These are phyloP conservation scores for Orestias chungarensis DNA, from an alignment of 2,797 vertebrate species.

Conservation along the genomic window DNA sequence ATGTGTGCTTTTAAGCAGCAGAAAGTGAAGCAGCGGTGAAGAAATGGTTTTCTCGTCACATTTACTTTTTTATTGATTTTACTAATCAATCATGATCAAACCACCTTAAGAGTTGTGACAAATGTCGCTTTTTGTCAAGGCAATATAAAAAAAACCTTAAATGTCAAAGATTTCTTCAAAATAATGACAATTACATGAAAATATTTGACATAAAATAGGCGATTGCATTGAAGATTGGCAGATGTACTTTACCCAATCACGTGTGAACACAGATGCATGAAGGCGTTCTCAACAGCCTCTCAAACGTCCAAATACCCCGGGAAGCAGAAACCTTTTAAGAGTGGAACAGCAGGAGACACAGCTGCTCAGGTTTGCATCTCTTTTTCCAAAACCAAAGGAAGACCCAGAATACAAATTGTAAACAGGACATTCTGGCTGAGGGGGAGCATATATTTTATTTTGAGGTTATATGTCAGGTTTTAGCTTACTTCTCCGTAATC, in stretches of 20 bases:
- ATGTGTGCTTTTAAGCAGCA: neutral
- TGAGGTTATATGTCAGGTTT: conserved; percentile 8
- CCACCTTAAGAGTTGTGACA: too few relatives aligned
- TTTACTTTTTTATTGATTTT: too few relatives aligned
- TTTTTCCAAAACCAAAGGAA: conserved; percentile 43
- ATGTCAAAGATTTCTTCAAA: too few relatives aligned
- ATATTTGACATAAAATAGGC: too few relatives aligned
- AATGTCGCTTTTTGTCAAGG: too few relatives aligned
- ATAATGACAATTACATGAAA: too few relatives aligned
- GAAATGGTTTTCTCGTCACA: neutral
- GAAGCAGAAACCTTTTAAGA: neutral
- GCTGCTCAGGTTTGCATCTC: conserved; percentile 28
- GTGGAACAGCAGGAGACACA: conserved; percentile 4
- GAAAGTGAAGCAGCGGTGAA: neutral
- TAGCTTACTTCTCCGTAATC: conserved; percentile 7
- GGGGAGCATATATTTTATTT: neutral
- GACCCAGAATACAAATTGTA: conserved; percentile 34
- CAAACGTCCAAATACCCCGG: neutral
- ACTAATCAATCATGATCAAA: too few relatives aligned
- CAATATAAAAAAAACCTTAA: too few relatives aligned
- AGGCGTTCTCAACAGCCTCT: neutral
- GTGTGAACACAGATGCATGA: neutral
- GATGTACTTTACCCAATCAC: too few relatives aligned
- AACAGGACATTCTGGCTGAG: conserved; percentile 16
- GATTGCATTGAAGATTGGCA: too few relatives aligned